A percentile compares a stretch with the other conserved stretches of the same genome.
phyloP scores from a whole-genome alignment of 1,140 invertebrate species.

The Scaptodrosophila lebanonensis region DNA sequence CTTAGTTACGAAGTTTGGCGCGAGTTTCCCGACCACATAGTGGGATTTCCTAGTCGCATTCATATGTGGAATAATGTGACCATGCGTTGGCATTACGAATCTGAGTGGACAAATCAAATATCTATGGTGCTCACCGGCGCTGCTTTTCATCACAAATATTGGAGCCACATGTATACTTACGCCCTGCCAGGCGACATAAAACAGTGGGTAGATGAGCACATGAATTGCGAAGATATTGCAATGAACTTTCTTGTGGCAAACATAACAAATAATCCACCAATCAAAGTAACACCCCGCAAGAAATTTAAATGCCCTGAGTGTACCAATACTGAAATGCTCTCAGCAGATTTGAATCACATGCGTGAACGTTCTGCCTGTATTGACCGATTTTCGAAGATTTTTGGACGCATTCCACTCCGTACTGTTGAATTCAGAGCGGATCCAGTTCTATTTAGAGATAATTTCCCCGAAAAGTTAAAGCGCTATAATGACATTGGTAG shows the following conservation, averaged over 20 bases:
- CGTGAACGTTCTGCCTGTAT: conserved; percentile 95
- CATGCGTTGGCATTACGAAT: conserved; percentile 91
- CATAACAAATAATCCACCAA: conserved; percentile 93
- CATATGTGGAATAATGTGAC: conserved; percentile 94
- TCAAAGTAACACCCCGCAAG: conserved; percentile 97
- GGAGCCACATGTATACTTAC: conserved; percentile 93
- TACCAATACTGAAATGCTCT: conserved; percentile 95
- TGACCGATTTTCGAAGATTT: conserved; percentile 89
- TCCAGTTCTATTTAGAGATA: conserved; percentile 94
- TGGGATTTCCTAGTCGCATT: conserved; percentile 92
- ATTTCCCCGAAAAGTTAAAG: conserved; percentile 91
- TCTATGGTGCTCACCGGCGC: conserved; percentile 95
- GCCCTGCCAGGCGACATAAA: conserved; percentile 88
- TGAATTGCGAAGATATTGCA: conserved; percentile 97
- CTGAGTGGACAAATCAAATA: conserved; percentile 96
- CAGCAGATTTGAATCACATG: conserved; percentile 95
- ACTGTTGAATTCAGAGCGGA: conserved; percentile 95
- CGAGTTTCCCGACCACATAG: conserved; percentile 94
- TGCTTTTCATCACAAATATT: conserved; percentile 96
- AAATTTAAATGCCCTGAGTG: conserved; percentile 99
- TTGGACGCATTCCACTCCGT: conserved; percentile 91
- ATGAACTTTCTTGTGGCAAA: conserved; percentile 96
- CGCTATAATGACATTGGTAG: conserved; percentile 94
- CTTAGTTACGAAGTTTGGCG: conserved; percentile 89
- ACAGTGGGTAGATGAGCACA: conserved; percentile 91